A percentile compares a stretch with the other conserved stretches of the same genome.
These are phyloP conservation scores for Apis dorsata DNA, from an alignment of 1,140 invertebrate genomes.

Conservation along the genomic window DNA sequence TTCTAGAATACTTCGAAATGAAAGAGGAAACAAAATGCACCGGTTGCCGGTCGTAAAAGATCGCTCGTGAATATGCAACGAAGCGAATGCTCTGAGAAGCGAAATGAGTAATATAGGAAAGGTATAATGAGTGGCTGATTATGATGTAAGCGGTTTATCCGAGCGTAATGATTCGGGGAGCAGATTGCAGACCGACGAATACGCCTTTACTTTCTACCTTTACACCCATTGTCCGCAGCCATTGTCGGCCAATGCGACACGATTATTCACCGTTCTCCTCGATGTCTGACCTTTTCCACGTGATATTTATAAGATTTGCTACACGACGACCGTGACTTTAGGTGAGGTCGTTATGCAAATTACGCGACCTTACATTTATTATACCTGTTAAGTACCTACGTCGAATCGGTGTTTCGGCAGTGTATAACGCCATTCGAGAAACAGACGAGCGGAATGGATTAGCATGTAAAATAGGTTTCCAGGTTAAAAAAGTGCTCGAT, in stretches of 20 bases:
- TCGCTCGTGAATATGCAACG: constrained; percentile 51
- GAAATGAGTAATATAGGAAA: constrained; percentile 53
- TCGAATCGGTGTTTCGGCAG: not conserved
- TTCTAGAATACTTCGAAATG: constrained; percentile 5
- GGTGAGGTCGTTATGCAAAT: constrained; percentile 57
- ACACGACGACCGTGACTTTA: constrained; percentile 58
- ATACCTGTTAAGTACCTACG: constrained; percentile 10
- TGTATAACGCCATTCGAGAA: not conserved
- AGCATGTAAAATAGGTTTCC: too few species aligned
- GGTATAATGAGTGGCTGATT: constrained; percentile 48
- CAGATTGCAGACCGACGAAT: constrained; percentile 30
- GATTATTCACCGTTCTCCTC: constrained; percentile 13
- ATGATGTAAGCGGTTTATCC: constrained; percentile 60
- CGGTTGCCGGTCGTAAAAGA: constrained; percentile 1
- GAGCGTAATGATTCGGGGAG: constrained; percentile 45
- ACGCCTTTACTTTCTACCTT: constrained; percentile 55
- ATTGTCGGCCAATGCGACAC: constrained; percentile 25
- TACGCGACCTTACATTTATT: constrained; percentile 48
- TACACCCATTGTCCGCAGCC: constrained; percentile 46
- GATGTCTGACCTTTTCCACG: constrained; percentile 49
- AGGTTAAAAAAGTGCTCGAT: too few species aligned
- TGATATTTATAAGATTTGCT: constrained; percentile 58
- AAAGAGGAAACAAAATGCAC: constrained; percentile 30
- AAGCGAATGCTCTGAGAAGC: constrained; percentile 32
- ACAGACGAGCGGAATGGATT: not conserved